Base-by-base conservation (phyloP, 1,140 invertebrate species). In the Paraescarpia echinospica region DNA sequence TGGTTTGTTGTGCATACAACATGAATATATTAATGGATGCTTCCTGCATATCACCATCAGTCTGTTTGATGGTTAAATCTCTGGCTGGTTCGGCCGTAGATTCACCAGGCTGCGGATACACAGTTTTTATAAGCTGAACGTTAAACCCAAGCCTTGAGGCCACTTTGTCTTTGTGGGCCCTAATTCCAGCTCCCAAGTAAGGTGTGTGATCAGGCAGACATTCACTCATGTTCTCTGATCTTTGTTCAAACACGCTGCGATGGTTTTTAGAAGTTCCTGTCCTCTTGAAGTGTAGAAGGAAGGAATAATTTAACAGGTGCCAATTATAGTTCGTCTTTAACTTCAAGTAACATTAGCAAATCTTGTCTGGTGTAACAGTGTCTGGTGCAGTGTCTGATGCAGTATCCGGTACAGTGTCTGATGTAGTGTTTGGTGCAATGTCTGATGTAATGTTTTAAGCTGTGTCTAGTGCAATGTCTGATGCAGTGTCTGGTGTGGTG, bases 251-350 rank as follows among this genome's bases (percentile, higher is more conserved):
- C 59, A 77, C 18, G 48, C 9, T 77, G 59, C 59, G 22, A 77
- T 77, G 59, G 9, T 77, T 77, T 51, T 51, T 77, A 2, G 14
- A 77, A 31, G 59, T 77, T 12, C 22, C 59, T 77, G 8, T 77
- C 59, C 59, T 77, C 59, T 77, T 77, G 59, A 77, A 77, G 59
- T 77, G 59, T 77, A 77, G n/a, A n/a, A n/a, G n/a, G n/a, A n/a
- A 77, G 59, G 59, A 41, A 41, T 31, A 77, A 77, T 77, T 77
- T 77, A 77, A 77, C 59, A 18, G 59, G 59, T 77, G 59, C 59
- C 59, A 77, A 12, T 6, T 77, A 77, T 18, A 27, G 22, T 22
- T 41, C 4, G 41, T 41, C 41, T 41, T 41, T 41, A 12, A 41
- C 41, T 41, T 41, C 41, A 41, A 12, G 12, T 41, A 12, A 41